Evolutionary conservation across 1,140 invertebrate species (phyloP), one percentile per base, ranked within the genome.

Genomic region (Gryllus bimaculatus): DNA sequence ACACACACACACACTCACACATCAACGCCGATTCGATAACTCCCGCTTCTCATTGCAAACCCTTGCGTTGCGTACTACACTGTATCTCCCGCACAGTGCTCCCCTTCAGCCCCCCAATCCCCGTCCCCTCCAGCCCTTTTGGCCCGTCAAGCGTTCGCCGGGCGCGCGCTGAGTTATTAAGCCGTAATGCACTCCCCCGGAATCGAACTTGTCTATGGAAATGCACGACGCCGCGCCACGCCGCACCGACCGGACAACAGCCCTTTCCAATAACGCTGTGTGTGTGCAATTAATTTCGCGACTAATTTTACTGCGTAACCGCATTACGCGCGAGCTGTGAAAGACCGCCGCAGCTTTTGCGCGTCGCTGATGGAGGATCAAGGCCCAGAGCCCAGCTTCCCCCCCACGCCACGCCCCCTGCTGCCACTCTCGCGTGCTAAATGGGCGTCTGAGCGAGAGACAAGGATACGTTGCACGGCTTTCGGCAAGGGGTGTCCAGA

Each of bases 121-220:
- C 1, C 54, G 54, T 18, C 18, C 54, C 18, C 15, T 8, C 54
- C 18, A 18, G 54, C 18, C 54, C 54, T 13, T 66, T 39, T 5
- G 26, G 26, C 54, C 18, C 54, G 54, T 66, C 18, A 10, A 66
- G 10, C 54, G 54, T 13, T 13, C 54, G 2, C 10, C 54, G 18
- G 54, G 54, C 54, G 54, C 54, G 10, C 54, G 54, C 54, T 66
- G 54, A 66, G 54, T 66, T 66, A 66, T 66, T 66, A 66, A 66
- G 54, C 54, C 54, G 54, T 66, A 66, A 66, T 66, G 54, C 54
- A 66, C 54, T 66, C 10, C 54, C 54, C 10, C 54, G 54, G 54
- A 66, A 66, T 66, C 54, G 54, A 66, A 66, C 54, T 66, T 66
- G 54, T 66, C 54, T 66, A 66, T 66, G 54, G 54, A 66, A 66